Percentiles rank a stretch among this genome's conserved stretches.
These are phyloP conservation scores for Epirrita christyi DNA, from an alignment of 2,888 invertebrate species.

Conservation along the genomic window DNA sequence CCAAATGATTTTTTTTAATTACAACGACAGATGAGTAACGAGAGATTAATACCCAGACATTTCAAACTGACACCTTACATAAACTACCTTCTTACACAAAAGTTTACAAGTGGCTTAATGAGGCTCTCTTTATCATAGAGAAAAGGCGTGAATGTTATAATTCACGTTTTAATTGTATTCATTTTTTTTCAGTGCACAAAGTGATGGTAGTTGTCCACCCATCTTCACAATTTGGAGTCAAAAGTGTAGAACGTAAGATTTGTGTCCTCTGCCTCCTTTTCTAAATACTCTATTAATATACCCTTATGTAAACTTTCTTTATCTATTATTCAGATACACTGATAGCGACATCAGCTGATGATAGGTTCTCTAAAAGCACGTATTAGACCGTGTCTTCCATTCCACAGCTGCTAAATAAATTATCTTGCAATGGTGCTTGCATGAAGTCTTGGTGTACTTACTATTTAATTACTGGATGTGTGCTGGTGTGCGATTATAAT, in stretches of 20 bases:
- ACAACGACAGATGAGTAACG: too few species aligned
- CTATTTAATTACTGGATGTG: background rate
- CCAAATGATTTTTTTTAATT: too few species aligned
- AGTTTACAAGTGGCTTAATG: too few species aligned
- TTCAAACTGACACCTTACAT: too few species aligned
- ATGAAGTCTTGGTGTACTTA: background rate
- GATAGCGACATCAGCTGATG: slow-evolving; percentile 18
- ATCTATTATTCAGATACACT: slow-evolving; percentile 18
- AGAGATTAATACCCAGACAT: too few species aligned
- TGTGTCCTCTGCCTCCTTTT: slow-evolving; percentile 5
- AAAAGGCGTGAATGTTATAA: too few species aligned
- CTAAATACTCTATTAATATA: slow-evolving; percentile 5
- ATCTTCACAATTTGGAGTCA: slow-evolving; percentile 6
- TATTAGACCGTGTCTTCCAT: slow-evolving; percentile 8
- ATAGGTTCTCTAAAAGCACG: slow-evolving; percentile 15
- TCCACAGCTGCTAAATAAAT: too few species aligned
- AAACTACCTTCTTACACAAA: too few species aligned
- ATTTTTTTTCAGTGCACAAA: slow-evolving; percentile 14
- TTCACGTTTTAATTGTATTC: background rate
- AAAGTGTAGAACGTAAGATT: slow-evolving; percentile 14
- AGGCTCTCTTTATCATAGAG: too few species aligned
- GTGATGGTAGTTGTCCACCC: slow-evolving; percentile 4
- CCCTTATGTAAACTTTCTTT: background rate
- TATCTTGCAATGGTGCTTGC: background rate
- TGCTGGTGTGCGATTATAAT: background rate